Conservation (phyloP, 2,888 invertebrate genomes). For the Cheilosia impressa region DNA sequence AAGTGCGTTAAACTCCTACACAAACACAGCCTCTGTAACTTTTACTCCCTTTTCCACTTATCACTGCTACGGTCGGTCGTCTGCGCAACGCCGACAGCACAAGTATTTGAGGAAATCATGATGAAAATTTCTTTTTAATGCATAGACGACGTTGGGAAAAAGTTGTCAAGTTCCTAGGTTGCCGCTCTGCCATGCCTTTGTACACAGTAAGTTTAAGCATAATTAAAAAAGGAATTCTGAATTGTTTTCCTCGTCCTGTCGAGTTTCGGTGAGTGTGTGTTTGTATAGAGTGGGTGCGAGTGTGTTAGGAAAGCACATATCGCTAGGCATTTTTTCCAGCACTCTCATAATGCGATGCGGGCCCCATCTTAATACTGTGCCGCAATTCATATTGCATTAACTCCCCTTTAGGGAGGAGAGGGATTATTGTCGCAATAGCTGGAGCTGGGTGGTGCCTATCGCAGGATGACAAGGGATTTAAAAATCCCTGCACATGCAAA, state of each 20-base stretch:
- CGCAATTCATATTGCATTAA: conserved; percentile 64
- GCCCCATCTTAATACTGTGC: conserved; percentile 39
- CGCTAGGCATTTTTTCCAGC: conserved; percentile 7
- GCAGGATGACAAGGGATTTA: conserved; percentile 1
- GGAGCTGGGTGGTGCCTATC: neutral
- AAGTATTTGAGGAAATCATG: conserved; percentile 66
- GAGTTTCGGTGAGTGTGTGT: neutral
- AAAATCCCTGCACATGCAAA: conserved; percentile 26
- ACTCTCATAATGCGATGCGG: neutral
- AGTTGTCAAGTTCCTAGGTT: neutral
- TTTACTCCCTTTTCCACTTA: conserved; percentile 4
- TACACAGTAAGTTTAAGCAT: conserved; percentile 48
- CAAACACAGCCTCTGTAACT: conserved; percentile 47
- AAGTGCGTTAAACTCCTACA: conserved; percentile 71
- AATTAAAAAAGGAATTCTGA: conserved; percentile 73
- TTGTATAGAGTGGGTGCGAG: neutral
- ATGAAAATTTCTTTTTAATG: conserved; percentile 69
- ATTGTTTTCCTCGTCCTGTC: conserved; percentile 62
- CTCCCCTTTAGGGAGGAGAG: neutral
- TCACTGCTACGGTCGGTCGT: conserved; percentile 23
- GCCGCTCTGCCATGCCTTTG: neutral
- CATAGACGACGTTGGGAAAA: conserved; percentile 4
- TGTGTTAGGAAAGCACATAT: conserved; percentile 7
- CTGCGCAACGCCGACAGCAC: conserved; percentile 15
- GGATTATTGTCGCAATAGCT: neutral